These are phyloP conservation scores for Mythimna impura DNA, from an alignment of 2,888 invertebrate species.

Conservation along the genomic window DNA sequence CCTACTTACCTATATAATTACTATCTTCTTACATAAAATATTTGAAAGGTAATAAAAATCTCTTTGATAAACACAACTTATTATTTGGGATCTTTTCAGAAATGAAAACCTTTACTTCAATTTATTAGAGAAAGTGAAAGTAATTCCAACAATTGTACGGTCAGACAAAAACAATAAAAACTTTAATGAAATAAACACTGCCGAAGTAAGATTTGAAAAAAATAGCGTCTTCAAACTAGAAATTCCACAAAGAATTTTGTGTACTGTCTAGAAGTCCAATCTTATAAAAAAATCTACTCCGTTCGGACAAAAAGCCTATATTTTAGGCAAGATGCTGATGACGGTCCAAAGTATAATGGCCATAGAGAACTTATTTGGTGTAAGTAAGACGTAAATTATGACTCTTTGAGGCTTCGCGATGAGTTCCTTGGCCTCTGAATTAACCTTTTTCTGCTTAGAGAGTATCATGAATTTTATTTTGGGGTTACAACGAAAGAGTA, in stretches of 20 bases:
- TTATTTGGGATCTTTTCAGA: neutral
- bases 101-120: too few relatives aligned
- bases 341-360: constrained; percentile 47
- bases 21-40: neutral
- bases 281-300: constrained; percentile 12
- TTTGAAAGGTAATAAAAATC: neutral
- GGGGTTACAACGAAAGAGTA: neutral
- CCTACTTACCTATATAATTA: neutral
- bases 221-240: neutral
- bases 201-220: constrained; percentile 1
- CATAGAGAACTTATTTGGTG: constrained; percentile 47
- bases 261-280: neutral
- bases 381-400: constrained; percentile 60
- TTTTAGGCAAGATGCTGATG: constrained; percentile 52
- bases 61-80: neutral
- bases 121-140: neutral
- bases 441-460: constrained; percentile 30
- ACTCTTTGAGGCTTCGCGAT: constrained; percentile 24
- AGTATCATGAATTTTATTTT: neutral
- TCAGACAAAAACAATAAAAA: constrained; percentile 8
- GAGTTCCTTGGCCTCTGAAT: constrained; percentile 36
- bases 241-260: neutral
- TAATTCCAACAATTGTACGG: neutral
- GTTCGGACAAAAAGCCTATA: constrained; percentile 29
- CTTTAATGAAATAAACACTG: constrained; percentile 2